A percentile compares a stretch with the other conserved stretches of the same genome.
Conservation (phyloP, 2,113 vertebrate genomes). For the Platysternon megacephalum region DNA sequence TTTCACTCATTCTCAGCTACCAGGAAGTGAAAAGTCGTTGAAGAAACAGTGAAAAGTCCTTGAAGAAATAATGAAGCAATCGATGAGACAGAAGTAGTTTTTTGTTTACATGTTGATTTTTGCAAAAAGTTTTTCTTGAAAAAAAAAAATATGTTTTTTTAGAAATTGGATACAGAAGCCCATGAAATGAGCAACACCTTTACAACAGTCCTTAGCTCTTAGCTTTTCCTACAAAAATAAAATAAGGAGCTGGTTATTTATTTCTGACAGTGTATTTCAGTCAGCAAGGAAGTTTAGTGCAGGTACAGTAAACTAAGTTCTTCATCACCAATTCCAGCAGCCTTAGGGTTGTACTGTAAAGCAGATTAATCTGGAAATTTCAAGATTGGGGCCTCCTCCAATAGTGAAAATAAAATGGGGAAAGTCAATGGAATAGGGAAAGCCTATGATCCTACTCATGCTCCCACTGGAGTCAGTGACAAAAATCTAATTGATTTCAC, state of each 20-base stretch:
- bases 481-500: neutral
- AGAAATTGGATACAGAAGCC: conserved; percentile 59
- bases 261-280: neutral
- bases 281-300: neutral
- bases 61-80: neutral
- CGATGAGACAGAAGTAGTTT: conserved; percentile 61
- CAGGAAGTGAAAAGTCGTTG: neutral
- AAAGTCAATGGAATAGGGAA: neutral
- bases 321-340: conserved; percentile 3
- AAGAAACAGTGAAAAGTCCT: conserved; percentile 60
- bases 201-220: conserved; percentile 47
- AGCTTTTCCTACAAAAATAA: conserved; percentile 53
- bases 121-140: conserved; percentile 60
- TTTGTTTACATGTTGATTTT: conserved; percentile 84
- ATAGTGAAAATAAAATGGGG: neutral
- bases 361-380: neutral
- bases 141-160: conserved; percentile 20
- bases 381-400: neutral
- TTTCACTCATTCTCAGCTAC: conserved; percentile 15
- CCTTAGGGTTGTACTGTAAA: neutral
- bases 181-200: conserved; percentile 21
- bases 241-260: conserved; percentile 49
- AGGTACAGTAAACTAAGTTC: neutral
- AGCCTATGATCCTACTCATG: neutral
- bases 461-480: neutral